A percentile compares a stretch with the other conserved stretches of the same genome.
Evolutionary conservation across 2,113 vertebrate species (phyloP).

Genomic region (Chaetodon auriga): DNA sequence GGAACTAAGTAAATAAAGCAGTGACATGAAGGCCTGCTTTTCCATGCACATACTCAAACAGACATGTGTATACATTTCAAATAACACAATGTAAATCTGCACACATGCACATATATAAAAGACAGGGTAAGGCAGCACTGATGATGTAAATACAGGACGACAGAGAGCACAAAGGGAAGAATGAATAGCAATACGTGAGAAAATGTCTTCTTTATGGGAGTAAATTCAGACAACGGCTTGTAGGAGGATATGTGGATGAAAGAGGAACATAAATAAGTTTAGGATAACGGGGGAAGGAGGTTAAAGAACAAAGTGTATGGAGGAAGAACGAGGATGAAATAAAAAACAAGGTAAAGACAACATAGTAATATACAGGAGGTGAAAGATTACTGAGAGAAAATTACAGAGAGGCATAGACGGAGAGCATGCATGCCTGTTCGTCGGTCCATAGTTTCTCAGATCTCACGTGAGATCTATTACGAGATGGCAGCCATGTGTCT

Average conservation of each 20-base stretch:
- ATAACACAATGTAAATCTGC: background rate
- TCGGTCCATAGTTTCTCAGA: constrained; percentile 49
- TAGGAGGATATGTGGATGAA: constrained; percentile 18
- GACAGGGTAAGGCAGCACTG: background rate
- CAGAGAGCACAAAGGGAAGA: background rate
- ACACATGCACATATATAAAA: constrained; percentile 4
- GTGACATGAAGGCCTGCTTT: background rate
- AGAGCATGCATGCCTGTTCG: constrained; percentile 48
- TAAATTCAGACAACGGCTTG: constrained; percentile 19
- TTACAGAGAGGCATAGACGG: constrained; percentile 55
- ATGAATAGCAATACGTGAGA: background rate
- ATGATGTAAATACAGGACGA: constrained; percentile 2
- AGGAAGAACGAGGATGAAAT: constrained; percentile 23
- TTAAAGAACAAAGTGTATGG: background rate
- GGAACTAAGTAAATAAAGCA: background rate
- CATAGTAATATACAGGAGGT: constrained; percentile 33
- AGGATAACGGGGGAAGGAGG: background rate
- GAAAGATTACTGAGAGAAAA: constrained; percentile 60
- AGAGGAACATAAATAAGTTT: constrained; percentile 20
- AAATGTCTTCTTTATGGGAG: background rate
- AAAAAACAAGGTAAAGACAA: constrained; percentile 39
- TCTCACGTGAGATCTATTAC: constrained; percentile 79
- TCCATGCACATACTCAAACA: background rate
- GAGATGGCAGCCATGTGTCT: constrained; percentile 79
- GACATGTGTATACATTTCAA: background rate